Evolutionary conservation across 2,888 invertebrate species (phyloP), one percentile per base, ranked within the genome.

Genomic region (Carabus problematicus): DNA sequence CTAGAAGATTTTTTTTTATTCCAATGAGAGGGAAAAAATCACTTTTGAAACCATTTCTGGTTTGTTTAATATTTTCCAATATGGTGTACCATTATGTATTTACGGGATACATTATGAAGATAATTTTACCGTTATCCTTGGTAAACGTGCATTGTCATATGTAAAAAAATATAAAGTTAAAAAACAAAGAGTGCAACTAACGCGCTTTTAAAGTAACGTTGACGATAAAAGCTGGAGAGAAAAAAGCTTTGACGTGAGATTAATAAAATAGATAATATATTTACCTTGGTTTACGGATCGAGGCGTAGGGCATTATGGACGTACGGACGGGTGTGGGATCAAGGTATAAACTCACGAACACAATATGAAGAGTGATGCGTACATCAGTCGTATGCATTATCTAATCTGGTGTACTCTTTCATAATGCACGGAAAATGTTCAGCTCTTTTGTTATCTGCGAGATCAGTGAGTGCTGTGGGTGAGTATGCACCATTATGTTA

Each of bases 321-420:
- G 39, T 8, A 56, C 6, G 9, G 12, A 1, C 29, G 39, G 39
- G 19, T 43, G 42, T 6, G 29, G 29, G 29, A 29, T 14, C 18
- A 43, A n/a, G 45, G 39, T 47, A 12, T n/a, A 39, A 56, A 56
- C 29, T 39, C 39, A 40, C 29, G 40, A 59, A 42, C 16, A 61
- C 43, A 55, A 64, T 64, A 64, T 64, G 41, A 64, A 64, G 64
- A 64, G 19, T 64, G 64, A 64, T 64, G 64, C 64, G 9, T 64
- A 64, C 56, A 55, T 64, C 43, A 64, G 56, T 12, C 55, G 43
- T 43, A 62, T 64, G 64, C 64, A 64, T 64, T 64, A 64, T 64
- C 56, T 64, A 64, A 56, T 64, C 64, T 42, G 18, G 43, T 43
- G 55, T 64, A 16, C 56, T 49, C 62, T 62, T 62, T 62, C 52